phyloP scores from a whole-genome alignment of 2,797 vertebrate genomes.

The Menidia menidia region DNA sequence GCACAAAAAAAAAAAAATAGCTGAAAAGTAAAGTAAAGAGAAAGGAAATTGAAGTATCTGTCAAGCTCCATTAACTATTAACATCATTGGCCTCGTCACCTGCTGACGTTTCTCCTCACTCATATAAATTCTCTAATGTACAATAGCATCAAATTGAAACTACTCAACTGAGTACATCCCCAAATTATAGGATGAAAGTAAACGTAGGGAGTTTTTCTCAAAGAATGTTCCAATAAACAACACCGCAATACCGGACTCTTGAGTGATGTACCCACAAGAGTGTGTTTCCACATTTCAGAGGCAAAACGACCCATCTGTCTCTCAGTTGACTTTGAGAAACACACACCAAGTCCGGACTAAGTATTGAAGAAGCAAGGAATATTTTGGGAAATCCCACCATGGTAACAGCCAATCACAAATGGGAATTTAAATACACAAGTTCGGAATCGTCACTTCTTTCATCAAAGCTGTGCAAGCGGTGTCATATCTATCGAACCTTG shows the following conservation, averaged over 20 bases:
- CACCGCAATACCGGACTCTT: slow-evolving; percentile 19
- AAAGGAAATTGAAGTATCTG: not conserved
- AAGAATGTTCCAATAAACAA: not conserved
- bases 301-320: slow-evolving; percentile 4
- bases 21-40: not conserved
- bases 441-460: not conserved
- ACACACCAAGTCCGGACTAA: slow-evolving; percentile 1
- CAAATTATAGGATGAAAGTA: slow-evolving; percentile 9
- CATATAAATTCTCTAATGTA: slow-evolving; percentile 40
- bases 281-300: slow-evolving; percentile 17
- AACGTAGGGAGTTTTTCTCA: slow-evolving; percentile 5
- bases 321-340: slow-evolving; percentile 11
- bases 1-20: not conserved
- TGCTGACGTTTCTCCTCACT: slow-evolving; percentile 5
- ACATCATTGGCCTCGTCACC: slow-evolving; percentile 7
- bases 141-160: slow-evolving; percentile 1
- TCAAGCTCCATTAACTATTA: slow-evolving; percentile 8
- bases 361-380: slow-evolving; percentile 1
- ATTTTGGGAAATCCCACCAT: not conserved
- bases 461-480: no score
- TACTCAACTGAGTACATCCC: slow-evolving; percentile 1
- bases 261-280: slow-evolving; percentile 12
- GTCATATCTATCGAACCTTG: not conserved
- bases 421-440: not conserved
- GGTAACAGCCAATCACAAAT: not conserved